Evolutionary conservation across 1,140 invertebrate species (phyloP).

Genomic region (Varroa destructor): DNA sequence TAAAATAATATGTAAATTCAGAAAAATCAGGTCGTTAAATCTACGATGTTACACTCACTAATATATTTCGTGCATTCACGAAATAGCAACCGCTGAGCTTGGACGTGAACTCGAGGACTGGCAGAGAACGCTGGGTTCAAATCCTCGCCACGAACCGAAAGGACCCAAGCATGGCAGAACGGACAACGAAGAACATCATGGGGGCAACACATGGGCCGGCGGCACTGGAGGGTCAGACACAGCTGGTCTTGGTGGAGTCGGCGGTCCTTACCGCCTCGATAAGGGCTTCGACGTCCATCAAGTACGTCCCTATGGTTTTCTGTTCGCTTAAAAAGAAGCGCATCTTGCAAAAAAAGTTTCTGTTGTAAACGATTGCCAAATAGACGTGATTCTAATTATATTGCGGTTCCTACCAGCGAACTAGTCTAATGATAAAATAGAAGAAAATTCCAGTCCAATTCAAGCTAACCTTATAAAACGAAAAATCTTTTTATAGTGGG

Average conservation of each 20-base stretch:
- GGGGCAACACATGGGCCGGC: constrained; percentile 90
- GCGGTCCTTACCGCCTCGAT: constrained; percentile 78
- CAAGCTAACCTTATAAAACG: no score
- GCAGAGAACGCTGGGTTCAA: constrained; percentile 31
- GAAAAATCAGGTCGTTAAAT: not conserved
- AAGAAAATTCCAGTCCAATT: no score
- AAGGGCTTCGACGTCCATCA: constrained; percentile 82
- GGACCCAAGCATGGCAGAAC: constrained; percentile 81
- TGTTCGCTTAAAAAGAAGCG: no score
- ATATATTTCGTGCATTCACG: not conserved
- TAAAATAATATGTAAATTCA: no score
- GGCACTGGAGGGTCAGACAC: constrained; percentile 68
- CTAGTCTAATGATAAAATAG: not conserved
- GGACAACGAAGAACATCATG: constrained; percentile 78
- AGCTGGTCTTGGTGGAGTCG: constrained; percentile 81
- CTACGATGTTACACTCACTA: not conserved
- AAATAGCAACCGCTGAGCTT: not conserved
- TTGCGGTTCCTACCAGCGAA: not conserved
- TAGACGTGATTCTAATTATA: not conserved
- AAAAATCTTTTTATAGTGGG: no score
- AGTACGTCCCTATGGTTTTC: constrained; percentile 43
- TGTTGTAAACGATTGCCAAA: no score
- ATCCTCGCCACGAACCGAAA: constrained; percentile 38
- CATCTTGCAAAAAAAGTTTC: no score
- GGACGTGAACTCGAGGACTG: constrained; percentile 29